Conservation (phyloP, 1,140 invertebrate species). For the Oncopodura yosiiana region DNA sequence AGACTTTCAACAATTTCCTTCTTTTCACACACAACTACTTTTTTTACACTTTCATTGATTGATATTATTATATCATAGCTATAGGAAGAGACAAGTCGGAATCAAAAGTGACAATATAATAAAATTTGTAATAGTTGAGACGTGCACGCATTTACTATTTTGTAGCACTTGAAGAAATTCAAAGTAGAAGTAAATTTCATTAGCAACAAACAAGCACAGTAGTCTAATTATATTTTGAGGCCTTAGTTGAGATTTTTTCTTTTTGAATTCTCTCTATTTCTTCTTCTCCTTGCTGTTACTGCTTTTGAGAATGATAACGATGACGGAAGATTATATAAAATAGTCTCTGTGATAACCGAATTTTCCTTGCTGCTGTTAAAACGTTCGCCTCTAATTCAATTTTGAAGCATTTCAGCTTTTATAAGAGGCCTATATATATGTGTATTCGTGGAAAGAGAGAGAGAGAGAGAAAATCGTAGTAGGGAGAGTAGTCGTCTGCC, state of each 20-base stretch:
- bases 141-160: too few relatives aligned
- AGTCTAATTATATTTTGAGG: constrained; percentile 35
- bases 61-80: too few relatives aligned
- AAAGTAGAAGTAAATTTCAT: constrained; percentile 34
- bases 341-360: constrained; percentile 33
- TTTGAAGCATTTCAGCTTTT: constrained; percentile 36
- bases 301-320: background rate
- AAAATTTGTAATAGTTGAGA: too few relatives aligned
- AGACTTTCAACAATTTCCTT: too few relatives aligned
- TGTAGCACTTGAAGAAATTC: constrained; percentile 26
- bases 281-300: background rate
- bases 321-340: constrained; percentile 27
- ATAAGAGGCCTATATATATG: constrained; percentile 36
- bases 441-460: background rate
- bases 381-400: constrained; percentile 37
- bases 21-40: too few relatives aligned
- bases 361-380: constrained; percentile 37
- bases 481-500: constrained; percentile 9
- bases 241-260: constrained; percentile 25
- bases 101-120: background rate
- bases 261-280: background rate
- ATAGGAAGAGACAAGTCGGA: background rate
- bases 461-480: constrained; percentile 5
- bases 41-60: too few relatives aligned
- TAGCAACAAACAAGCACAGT: constrained; percentile 13